These are phyloP conservation scores for Brenthis hecate DNA, from an alignment of 2,888 invertebrate genomes.

Conservation along the genomic window DNA sequence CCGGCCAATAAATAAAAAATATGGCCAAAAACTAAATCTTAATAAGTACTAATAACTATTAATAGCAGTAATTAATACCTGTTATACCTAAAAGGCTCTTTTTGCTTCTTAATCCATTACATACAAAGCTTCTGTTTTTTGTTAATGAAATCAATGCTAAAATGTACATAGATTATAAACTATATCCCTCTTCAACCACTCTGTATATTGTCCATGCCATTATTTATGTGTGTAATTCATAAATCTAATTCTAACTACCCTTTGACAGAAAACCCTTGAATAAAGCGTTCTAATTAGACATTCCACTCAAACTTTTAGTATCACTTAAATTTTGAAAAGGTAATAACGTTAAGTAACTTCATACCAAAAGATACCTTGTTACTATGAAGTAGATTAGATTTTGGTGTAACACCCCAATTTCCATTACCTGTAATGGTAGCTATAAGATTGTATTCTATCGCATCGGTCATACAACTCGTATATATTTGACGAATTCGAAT, in stretches of 20 bases:
- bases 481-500: conserved; percentile 37
- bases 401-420: conserved; percentile 11
- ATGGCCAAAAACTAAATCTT: too few relatives aligned
- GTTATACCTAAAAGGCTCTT: too few relatives aligned
- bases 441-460: conserved; percentile 41
- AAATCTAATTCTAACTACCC: conserved; percentile 14
- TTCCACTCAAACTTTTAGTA: conserved; percentile 31
- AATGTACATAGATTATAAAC: background rate
- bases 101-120: too few relatives aligned
- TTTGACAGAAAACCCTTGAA: conserved; percentile 23
- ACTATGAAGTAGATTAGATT: background rate
- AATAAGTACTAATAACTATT: too few relatives aligned
- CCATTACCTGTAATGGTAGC: conserved; percentile 43
- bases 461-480: conserved; percentile 38
- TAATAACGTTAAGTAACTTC: conserved; percentile 17
- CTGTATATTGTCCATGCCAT: background rate
- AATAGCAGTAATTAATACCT: too few relatives aligned
- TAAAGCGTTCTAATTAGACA: conserved; percentile 34
- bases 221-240: conserved; percentile 13
- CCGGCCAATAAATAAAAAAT: too few relatives aligned
- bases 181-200: background rate
- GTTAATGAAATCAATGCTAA: too few relatives aligned
- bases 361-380: conserved; percentile 7
- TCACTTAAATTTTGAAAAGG: conserved; percentile 32
- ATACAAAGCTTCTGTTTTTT: too few relatives aligned